These are phyloP conservation scores for Crenichthys baileyi DNA, from an alignment of 2,797 vertebrate genomes.

Conservation along the genomic window DNA sequence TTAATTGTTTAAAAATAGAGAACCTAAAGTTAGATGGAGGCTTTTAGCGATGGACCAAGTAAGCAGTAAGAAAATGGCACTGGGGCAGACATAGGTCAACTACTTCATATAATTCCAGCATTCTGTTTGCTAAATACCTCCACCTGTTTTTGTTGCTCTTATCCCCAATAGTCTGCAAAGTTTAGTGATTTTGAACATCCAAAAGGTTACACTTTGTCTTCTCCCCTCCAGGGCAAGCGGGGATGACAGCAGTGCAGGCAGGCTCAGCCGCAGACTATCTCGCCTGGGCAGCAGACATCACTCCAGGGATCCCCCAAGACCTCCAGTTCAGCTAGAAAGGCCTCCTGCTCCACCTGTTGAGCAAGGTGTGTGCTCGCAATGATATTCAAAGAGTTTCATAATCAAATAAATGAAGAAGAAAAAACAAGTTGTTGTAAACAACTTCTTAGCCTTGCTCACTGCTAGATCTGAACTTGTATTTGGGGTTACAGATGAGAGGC, in stretches of 20 bases:
- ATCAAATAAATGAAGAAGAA: background rate
- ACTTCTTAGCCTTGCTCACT: background rate
- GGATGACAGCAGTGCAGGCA: slow-evolving; percentile 69
- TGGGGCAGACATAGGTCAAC: background rate
- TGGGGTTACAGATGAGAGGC: slow-evolving; percentile 47
- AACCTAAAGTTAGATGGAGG: background rate
- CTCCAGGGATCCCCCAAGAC: slow-evolving; percentile 71
- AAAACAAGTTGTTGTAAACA: background rate
- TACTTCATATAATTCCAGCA: background rate
- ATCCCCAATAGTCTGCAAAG: no score
- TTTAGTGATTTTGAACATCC: background rate
- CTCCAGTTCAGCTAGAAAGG: slow-evolving; percentile 66
- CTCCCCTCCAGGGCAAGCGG: slow-evolving; percentile 64
- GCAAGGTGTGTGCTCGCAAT: slow-evolving; percentile 50
- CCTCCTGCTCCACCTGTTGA: slow-evolving; percentile 50
- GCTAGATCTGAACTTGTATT: background rate
- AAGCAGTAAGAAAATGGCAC: slow-evolving; percentile 1
- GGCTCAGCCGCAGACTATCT: slow-evolving; percentile 76
- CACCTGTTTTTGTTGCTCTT: background rate
- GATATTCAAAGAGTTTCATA: no score
- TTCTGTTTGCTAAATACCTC: background rate
- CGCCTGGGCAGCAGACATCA: slow-evolving; percentile 75
- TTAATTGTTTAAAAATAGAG: slow-evolving; percentile 2
- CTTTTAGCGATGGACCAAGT: background rate
- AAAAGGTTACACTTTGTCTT: background rate